Conservation (phyloP, 92 coral and sea anemone genomes). For the Pocillopora grandis region DNA sequence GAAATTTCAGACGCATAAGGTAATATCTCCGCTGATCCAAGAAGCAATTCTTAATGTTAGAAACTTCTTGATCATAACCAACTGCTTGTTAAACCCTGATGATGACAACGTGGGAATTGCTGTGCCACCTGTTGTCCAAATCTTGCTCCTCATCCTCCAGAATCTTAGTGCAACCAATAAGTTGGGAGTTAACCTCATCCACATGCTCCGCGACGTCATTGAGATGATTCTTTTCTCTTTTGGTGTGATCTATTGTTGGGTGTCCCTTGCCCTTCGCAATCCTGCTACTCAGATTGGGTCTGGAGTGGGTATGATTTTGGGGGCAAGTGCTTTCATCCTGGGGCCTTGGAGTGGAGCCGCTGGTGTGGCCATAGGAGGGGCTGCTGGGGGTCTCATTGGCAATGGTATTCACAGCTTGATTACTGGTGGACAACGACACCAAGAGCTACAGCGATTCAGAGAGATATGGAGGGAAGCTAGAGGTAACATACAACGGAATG, state of each 20-base stretch:
- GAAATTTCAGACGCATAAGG: constrained; percentile 10
- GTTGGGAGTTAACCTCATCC: constrained; percentile 6
- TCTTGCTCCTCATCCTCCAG: constrained; percentile 42
- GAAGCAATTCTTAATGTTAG: constrained; percentile 72
- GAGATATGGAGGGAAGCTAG: constrained; percentile 10
- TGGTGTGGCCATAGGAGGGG: constrained; percentile 52
- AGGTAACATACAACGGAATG: constrained; percentile 2
- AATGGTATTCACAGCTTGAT: constrained; percentile 52
- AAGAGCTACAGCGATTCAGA: constrained; percentile 26
- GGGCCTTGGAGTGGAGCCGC: constrained; percentile 51
- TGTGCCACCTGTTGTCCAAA: constrained; percentile 36
- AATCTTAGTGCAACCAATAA: neutral
- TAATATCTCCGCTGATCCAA: neutral
- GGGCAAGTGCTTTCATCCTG: constrained; percentile 27
- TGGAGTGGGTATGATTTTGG: constrained; percentile 63
- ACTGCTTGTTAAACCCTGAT: constrained; percentile 75
- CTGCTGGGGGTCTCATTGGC: constrained; percentile 64
- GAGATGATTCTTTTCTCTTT: constrained; percentile 68
- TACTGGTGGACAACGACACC: constrained; percentile 13
- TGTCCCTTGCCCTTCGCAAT: constrained; percentile 47
- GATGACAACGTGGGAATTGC: constrained; percentile 45
- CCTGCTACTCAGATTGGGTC: constrained; percentile 73
- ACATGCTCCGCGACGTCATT: constrained; percentile 53
- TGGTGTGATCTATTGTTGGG: constrained; percentile 82
- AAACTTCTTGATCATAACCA: constrained; percentile 74